phyloP scores from a whole-genome alignment of 1,140 invertebrate species.

The Drosophila triauraria region DNA sequence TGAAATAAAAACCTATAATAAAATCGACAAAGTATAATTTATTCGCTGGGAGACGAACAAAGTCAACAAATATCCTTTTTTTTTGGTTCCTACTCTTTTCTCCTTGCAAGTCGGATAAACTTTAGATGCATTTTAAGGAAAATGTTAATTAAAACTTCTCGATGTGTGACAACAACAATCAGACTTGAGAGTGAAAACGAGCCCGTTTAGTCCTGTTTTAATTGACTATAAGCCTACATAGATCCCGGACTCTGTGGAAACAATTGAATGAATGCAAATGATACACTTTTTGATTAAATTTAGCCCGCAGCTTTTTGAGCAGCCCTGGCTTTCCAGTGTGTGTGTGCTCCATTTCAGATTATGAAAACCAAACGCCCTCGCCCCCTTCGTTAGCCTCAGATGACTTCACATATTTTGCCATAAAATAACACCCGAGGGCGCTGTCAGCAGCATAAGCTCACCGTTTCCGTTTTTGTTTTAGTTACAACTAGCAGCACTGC shows the following conservation, averaged over 20 bases:
- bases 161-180: background rate
- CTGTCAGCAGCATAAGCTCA: conserved; percentile 76
- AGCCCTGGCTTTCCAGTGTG: conserved; percentile 11
- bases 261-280: conserved; percentile 33
- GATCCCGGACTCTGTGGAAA: background rate
- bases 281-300: conserved; percentile 70
- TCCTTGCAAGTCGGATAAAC: background rate
- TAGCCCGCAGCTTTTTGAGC: conserved; percentile 53
- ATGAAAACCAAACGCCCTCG: conserved; percentile 49
- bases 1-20: no score
- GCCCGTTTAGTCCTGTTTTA: conserved; percentile 13
- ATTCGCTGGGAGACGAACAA: no score
- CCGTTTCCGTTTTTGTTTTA: conserved; percentile 77
- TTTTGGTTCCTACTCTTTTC: background rate
- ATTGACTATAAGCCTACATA: conserved; percentile 25
- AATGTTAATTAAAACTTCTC: background rate
- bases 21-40: no score
- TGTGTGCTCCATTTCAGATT: conserved; percentile 44
- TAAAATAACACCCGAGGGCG: conserved; percentile 79
- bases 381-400: conserved; percentile 4
- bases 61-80: no score
- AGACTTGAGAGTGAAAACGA: background rate
- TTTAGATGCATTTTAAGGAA: background rate
- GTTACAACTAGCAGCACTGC: conserved; percentile 60
- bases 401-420: conserved; percentile 68